Percentiles rank a stretch among this genome's conserved stretches.
phyloP scores from a whole-genome alignment of 1,140 invertebrate species.

The Pollicipes pollicipes region DNA sequence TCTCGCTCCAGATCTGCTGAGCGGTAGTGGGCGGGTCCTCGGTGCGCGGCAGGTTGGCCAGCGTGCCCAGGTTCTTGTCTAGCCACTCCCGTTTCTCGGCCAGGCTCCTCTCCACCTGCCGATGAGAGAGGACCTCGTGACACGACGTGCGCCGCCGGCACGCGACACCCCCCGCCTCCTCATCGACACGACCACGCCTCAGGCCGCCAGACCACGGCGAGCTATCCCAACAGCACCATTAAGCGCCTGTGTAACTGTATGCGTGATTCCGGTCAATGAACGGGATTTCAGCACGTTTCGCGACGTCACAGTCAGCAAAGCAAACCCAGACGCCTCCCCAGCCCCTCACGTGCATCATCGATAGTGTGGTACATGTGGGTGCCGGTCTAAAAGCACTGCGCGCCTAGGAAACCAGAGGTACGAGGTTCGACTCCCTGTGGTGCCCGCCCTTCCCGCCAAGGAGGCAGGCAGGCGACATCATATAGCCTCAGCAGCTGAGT shows the following conservation, averaged over 20 bases:
- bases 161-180: neutral
- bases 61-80: constrained; percentile 43
- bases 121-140: neutral
- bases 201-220: too few relatives aligned
- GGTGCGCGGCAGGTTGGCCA: constrained; percentile 37
- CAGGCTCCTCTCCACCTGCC: constrained; percentile 30
- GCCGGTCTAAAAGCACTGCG: too few relatives aligned
- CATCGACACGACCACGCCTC: neutral
- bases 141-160: neutral
- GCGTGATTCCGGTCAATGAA: neutral
- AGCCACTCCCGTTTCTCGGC: constrained; percentile 45
- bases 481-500: neutral
- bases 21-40: constrained; percentile 46
- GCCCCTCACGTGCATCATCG: too few relatives aligned
- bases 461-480: neutral
- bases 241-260: neutral
- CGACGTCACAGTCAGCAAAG: too few relatives aligned
- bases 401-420: too few relatives aligned
- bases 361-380: too few relatives aligned
- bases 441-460: too few relatives aligned
- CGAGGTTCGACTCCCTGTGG: too few relatives aligned
- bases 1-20: constrained; percentile 39
- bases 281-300: neutral
- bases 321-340: too few relatives aligned
- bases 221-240: neutral